Evolutionary conservation across 2,113 vertebrate genomes (phyloP), one percentile per base, ranked within the genome.

Genomic region (Marmota monax): DNA sequence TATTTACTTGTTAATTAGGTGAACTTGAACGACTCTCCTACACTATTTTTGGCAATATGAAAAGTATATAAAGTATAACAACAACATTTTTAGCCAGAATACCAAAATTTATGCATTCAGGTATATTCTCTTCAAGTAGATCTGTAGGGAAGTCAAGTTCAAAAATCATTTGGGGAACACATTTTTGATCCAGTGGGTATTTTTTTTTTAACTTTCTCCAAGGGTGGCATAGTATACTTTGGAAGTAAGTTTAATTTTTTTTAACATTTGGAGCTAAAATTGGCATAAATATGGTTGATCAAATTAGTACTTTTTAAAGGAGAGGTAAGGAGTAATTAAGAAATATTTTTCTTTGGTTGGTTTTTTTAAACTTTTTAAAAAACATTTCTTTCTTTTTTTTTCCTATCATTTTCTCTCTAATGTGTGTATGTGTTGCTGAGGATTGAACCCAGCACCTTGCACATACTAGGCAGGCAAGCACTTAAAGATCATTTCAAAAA

Each of bases 281-380:
- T 90, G 32, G 25, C 45, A 87, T 88, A 89, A 89, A 82, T 72
- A 7, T 96, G 73, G 11, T 92, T 88, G 16, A 37, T 92, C 16
- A 91, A 78, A 82, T 70, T 51, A 87, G 67, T 69, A 96, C 34
- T 92, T 96, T 80, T 92, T 63, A 74, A 97, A 63, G 72, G 23
- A 92, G 42, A 92, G 29, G 7, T 61, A 94, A 82, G 25, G 29
- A 8, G 0, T 92, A 85, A 34, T 42, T 72, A 39, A 76, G 56
- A 69, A 85, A 67, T 45, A 72, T 74, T 85, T 45, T 84, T 96
- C 32, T 88, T 82, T 93, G 34, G 2, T 25, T 39, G 39, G 39
- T 84, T 27, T 3, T 25, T 84, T 85, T 79, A 89, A 74, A 53
- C 12, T 69, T 10, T 90, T 39, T 53, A 53, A 69, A 34, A 42